phyloP scores from a whole-genome alignment of 2,888 invertebrate species.

The Eupithecia tripunctaria region DNA sequence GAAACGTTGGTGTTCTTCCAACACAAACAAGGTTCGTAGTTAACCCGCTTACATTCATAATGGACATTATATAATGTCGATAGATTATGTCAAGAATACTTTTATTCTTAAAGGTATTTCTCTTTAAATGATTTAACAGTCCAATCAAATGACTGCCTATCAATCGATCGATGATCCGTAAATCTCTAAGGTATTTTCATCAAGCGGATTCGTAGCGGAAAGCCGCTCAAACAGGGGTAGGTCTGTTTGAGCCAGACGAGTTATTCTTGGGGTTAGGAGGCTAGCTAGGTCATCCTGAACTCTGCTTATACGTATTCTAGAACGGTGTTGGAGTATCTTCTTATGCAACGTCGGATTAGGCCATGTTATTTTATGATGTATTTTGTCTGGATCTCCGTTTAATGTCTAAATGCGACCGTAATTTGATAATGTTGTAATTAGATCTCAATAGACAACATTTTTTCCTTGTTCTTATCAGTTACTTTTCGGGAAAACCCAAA shows the following conservation, averaged over 20 bases:
- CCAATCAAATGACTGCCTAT: conserved; percentile 28
- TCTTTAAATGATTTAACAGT: conserved; percentile 9
- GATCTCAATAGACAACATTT: too few species aligned
- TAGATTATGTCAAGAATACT: too few species aligned
- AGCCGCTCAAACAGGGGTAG: background rate
- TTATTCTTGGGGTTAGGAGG: background rate
- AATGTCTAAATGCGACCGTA: too few species aligned
- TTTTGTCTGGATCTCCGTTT: too few species aligned
- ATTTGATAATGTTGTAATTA: too few species aligned
- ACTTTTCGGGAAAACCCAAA: too few species aligned
- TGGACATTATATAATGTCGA: too few species aligned
- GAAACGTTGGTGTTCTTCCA: too few species aligned
- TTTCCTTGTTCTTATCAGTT: too few species aligned
- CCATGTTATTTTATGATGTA: too few species aligned
- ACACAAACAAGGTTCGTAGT: too few species aligned
- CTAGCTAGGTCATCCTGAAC: background rate
- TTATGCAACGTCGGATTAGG: background rate
- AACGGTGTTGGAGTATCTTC: background rate
- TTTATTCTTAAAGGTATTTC: background rate
- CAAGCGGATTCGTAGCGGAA: conserved; percentile 20
- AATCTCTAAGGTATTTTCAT: conserved; percentile 5
- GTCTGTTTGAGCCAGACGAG: background rate
- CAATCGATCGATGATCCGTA: conserved; percentile 33
- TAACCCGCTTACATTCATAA: too few species aligned
- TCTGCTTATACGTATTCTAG: background rate